phyloP scores from a whole-genome alignment of 2,113 vertebrate species.

The Myiozetetes cayanensis region DNA sequence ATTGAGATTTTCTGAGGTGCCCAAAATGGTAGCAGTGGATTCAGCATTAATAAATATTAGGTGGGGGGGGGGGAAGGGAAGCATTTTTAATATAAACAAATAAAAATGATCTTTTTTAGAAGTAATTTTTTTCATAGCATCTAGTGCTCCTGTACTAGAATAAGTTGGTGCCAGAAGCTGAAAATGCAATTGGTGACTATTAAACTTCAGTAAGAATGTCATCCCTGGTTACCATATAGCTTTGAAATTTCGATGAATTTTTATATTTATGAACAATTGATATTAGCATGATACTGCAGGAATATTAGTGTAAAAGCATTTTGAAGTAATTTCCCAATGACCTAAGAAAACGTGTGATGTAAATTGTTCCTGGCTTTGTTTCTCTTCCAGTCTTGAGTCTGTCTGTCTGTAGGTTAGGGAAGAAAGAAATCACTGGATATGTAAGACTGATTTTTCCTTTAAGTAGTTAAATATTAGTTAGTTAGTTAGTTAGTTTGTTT shows the following conservation, averaged over 20 bases:
- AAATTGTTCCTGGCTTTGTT: neutral
- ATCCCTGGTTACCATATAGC: neutral
- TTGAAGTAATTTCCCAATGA: neutral
- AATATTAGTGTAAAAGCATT: neutral
- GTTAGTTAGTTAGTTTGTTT: neutral
- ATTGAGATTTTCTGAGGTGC: neutral
- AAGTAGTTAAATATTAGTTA: neutral
- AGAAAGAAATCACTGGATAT: neutral
- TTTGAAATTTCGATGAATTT: neutral
- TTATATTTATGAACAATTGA: neutral
- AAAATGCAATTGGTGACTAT: neutral
- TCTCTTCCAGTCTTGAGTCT: neutral
- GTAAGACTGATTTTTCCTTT: neutral
- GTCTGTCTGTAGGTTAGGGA: neutral
- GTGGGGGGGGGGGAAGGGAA: neutral
- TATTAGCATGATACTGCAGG: neutral
- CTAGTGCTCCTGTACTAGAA: neutral
- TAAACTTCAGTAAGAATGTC: neutral
- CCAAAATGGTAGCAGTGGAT: neutral
- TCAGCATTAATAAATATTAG: neutral
- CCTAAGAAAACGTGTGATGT: neutral
- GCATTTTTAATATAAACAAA: neutral
- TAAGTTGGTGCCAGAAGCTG: neutral
- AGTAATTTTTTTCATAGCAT: neutral
- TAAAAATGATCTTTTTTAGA: neutral